Conservation (phyloP, 2,113 vertebrate genomes). For the Sander lucioperca region DNA sequence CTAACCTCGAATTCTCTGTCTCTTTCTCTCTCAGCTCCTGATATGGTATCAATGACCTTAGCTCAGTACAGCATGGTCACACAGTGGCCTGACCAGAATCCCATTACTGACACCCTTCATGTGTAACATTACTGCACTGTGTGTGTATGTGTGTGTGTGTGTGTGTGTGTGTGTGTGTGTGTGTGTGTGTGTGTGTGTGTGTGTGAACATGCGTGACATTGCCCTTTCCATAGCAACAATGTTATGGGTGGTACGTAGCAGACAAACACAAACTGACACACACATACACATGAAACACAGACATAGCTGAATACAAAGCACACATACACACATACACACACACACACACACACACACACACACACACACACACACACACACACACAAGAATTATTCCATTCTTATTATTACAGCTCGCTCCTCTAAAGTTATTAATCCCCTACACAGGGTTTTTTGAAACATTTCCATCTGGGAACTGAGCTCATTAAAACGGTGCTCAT, state of each 20-base stretch:
- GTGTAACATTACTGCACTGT: constrained; percentile 76
- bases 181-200: constrained; percentile 21
- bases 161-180: constrained; percentile 28
- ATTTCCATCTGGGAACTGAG: constrained; percentile 70
- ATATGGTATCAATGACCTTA: constrained; percentile 78
- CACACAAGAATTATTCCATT: constrained; percentile 54
- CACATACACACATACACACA: neutral
- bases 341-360: no score
- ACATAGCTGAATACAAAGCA: constrained; percentile 13
- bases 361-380: constrained; percentile 18
- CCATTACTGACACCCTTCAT: constrained; percentile 83
- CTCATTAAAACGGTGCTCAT: constrained; percentile 76
- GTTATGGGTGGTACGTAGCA: constrained; percentile 48
- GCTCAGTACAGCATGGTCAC: constrained; percentile 71
- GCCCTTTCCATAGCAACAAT: constrained; percentile 68
- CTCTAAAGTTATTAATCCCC: constrained; percentile 77
- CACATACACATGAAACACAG: constrained; percentile 10
- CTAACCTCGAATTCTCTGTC: constrained; percentile 1
- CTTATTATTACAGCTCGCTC: constrained; percentile 65
- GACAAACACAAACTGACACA: constrained; percentile 34
- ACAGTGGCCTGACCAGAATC: constrained; percentile 75
- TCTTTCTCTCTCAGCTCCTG: constrained; percentile 46
- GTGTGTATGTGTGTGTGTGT: constrained; percentile 26
- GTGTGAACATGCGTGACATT: constrained; percentile 74
- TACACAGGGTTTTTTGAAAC: constrained; percentile 63